Conservation (phyloP, 2,888 invertebrate species). For the Drosophila incognita region DNA sequence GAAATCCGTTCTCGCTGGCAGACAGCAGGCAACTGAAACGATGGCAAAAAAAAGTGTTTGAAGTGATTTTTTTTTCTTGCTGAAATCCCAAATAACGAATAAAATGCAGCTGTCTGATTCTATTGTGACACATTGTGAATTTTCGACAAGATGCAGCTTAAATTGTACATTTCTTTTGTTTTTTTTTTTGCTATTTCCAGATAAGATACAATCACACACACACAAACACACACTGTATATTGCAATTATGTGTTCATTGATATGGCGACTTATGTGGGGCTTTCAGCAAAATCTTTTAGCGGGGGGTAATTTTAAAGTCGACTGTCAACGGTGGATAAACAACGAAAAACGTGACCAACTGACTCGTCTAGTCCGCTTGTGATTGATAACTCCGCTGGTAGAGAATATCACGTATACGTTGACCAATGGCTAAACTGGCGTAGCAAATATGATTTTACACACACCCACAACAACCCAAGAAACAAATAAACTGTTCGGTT, state of each 20-base stretch:
- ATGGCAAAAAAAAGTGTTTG: conserved; percentile 3
- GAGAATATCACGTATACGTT: conserved; percentile 54
- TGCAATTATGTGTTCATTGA: conserved; percentile 36
- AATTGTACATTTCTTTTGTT: conserved; percentile 49
- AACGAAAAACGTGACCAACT: conserved; percentile 51
- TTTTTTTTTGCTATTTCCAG: conserved; percentile 16
- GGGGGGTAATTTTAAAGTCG: conserved; percentile 16
- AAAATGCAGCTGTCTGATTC: conserved; percentile 35
- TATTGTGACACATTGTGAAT: conserved; percentile 35
- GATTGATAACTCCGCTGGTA: conserved; percentile 41
- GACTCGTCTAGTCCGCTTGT: conserved; percentile 19
- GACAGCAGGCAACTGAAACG: conserved; percentile 59
- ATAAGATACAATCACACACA: conserved; percentile 65
- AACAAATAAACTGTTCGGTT: neutral
- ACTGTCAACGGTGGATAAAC: conserved; percentile 49
- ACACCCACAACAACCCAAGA: conserved; percentile 5
- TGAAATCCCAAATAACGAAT: neutral
- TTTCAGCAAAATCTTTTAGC: conserved; percentile 26
- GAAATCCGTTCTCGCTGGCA: conserved; percentile 53
- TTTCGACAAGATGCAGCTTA: conserved; percentile 65
- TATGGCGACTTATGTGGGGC: conserved; percentile 28
- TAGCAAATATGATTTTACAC: conserved; percentile 40
- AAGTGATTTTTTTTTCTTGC: neutral
- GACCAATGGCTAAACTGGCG: conserved; percentile 43
- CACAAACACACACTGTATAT: conserved; percentile 27